Conservation (phyloP, 2,797 vertebrate species). For the Lacerta viridis region DNA sequence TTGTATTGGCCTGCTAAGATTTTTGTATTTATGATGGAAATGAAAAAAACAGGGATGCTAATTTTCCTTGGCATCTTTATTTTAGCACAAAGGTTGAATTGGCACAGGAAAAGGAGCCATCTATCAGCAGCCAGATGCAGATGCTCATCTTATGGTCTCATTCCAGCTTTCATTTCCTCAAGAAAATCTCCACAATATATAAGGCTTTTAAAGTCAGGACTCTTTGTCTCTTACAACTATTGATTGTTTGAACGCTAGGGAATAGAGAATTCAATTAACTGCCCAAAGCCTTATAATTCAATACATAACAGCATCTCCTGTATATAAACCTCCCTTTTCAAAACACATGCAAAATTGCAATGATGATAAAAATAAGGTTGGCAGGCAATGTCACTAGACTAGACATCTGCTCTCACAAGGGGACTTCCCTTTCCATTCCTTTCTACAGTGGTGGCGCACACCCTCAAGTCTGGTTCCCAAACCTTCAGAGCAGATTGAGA, state of each 20-base stretch:
- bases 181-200: neutral
- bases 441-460: no score
- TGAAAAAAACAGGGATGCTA: constrained; percentile 15
- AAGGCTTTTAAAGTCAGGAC: constrained; percentile 51
- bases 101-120: neutral
- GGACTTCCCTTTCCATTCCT: no score
- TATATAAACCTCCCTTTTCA: constrained; percentile 53
- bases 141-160: constrained; percentile 26
- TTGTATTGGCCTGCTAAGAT: constrained; percentile 8
- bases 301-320: constrained; percentile 54
- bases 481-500: no score
- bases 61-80: neutral
- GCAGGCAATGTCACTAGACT: no score
- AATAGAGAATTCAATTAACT: constrained; percentile 67
- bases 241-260: constrained; percentile 60
- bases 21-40: constrained; percentile 40
- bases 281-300: constrained; percentile 55
- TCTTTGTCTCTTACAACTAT: constrained; percentile 64
- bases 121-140: constrained; percentile 25
- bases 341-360: constrained; percentile 50
- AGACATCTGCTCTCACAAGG: no score
- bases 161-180: constrained; percentile 17
- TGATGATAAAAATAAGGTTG: constrained; percentile 30
- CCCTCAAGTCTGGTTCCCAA: no score
- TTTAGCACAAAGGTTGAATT: neutral